Percentiles rank a stretch among this genome's conserved stretches.
Conservation (phyloP, 2,888 invertebrate genomes). For the Nomada lathburiana region DNA sequence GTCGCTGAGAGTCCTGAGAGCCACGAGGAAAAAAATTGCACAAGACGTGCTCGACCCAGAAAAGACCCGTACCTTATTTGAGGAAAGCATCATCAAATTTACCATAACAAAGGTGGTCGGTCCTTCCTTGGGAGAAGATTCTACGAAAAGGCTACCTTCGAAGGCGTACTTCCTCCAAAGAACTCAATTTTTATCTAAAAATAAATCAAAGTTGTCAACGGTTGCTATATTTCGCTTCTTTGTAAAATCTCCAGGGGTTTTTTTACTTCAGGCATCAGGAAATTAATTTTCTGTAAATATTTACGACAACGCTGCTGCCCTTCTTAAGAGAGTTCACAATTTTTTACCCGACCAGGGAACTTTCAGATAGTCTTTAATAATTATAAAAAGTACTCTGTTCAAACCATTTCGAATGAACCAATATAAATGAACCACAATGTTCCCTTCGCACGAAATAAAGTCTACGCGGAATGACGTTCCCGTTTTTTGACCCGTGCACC, state of each 20-base stretch:
- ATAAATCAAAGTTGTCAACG: too few species aligned
- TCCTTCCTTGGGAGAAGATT: not conserved
- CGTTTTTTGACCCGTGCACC: slow-evolving; percentile 63
- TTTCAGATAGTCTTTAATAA: too few species aligned
- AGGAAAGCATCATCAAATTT: slow-evolving; percentile 17
- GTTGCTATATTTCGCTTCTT: too few species aligned
- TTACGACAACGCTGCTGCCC: too few species aligned
- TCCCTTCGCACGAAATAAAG: not conserved
- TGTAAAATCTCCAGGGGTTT: too few species aligned
- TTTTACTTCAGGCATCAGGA: too few species aligned
- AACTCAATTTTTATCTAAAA: not conserved
- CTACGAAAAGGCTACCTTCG: not conserved
- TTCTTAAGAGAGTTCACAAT: too few species aligned
- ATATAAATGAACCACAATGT: too few species aligned
- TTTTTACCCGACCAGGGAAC: too few species aligned
- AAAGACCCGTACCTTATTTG: slow-evolving; percentile 15
- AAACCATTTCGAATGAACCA: too few species aligned
- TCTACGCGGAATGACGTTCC: slow-evolving; percentile 1
- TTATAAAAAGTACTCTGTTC: too few species aligned
- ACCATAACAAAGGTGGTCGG: slow-evolving; percentile 1
- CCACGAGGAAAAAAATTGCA: slow-evolving; percentile 8
- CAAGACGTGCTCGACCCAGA: slow-evolving; percentile 11
- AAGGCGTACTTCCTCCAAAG: not conserved
- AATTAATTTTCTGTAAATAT: too few species aligned
- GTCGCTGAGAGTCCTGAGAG: slow-evolving; percentile 21